Evolutionary conservation across 2,888 invertebrate species (phyloP).

Genomic region (Ochlodes sylvanus): DNA sequence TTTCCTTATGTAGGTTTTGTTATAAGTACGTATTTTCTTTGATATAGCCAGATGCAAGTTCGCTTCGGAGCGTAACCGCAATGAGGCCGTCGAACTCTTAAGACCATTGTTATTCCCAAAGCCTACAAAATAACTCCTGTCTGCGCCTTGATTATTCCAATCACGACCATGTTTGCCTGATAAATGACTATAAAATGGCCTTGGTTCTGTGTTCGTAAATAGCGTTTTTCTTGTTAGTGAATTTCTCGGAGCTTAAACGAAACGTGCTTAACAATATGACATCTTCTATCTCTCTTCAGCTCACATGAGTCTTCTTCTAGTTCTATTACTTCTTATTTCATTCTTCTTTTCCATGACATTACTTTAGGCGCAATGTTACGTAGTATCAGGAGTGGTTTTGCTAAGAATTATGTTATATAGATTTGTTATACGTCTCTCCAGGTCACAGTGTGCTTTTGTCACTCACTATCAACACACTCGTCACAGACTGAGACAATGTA

Average conservation of each 20-base stretch:
- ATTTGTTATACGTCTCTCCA: slow-evolving; percentile 1
- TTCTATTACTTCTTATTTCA: neutral
- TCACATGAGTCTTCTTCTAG: neutral
- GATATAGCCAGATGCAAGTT: slow-evolving; percentile 30
- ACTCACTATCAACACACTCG: slow-evolving; percentile 35
- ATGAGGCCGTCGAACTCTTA: slow-evolving; percentile 75
- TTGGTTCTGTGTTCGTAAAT: slow-evolving; percentile 46
- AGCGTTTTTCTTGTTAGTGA: slow-evolving; percentile 7
- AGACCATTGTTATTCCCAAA: slow-evolving; percentile 77
- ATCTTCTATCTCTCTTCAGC: neutral
- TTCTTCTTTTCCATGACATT: too few species aligned
- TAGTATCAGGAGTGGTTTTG: too few species aligned
- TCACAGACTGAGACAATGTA: slow-evolving; percentile 34
- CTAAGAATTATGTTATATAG: neutral
- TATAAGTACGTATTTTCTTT: slow-evolving; percentile 17
- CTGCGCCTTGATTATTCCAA: slow-evolving; percentile 66
- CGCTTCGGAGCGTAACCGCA: slow-evolving; percentile 69
- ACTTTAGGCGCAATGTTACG: too few species aligned
- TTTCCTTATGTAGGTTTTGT: slow-evolving; percentile 2
- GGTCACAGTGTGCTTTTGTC: slow-evolving; percentile 20
- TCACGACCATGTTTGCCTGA: slow-evolving; percentile 66
- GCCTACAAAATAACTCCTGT: slow-evolving; percentile 68
- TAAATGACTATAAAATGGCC: slow-evolving; percentile 65
- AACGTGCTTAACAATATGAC: neutral
- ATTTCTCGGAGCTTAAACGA: slow-evolving; percentile 4